Evolutionary conservation across 2,113 vertebrate genomes (phyloP), one percentile per base, ranked within the genome.

Genomic region (Rhabdornis inornatus): DNA sequence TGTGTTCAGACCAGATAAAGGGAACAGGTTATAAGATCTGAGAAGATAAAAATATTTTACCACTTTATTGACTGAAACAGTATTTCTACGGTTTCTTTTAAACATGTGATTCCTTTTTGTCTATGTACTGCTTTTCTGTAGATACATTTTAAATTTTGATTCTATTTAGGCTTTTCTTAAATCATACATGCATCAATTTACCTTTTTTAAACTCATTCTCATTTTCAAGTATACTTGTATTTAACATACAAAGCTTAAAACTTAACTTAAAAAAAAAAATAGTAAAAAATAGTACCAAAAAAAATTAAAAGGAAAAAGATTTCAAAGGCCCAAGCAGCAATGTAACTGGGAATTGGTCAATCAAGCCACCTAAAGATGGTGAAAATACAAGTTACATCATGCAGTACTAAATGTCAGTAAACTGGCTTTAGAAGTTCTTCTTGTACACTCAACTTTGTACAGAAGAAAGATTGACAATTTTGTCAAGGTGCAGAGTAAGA

Each of bases 281-380:
- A 39, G 25, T 31, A n/a, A 53, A 81, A 50, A 16, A 12, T 13
- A 17, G 13, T 57, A 35, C 10, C 7, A 56, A 55, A 59, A 25
- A 33, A 27, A 2, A 9, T 37, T 3, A 31, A 25, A 49, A 64
- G 8, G 2, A 31, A 14, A 33, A 63, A 7, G 0, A 42, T 42
- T 61, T 76, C 25, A 56, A 37, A 61, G 50, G 10, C 13, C 4
- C 12, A 63, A 69, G 17, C 20, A n/a, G n/a, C 63, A 40, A n/a
- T 22, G 2, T 53, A 42, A 33, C 12, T 66, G 28, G 45, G 39
- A 63, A 13, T 1, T 83, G 28, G 1, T 61, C 25, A 55, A 25
- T 55, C 0, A 1, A 78, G 10, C 33, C 13, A 40, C 30, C 10
- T 55, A 44, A 31, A 13, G 5, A 44, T 0, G 2, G 20, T 71